Evolutionary conservation across 2,888 invertebrate genomes (phyloP).

Genomic region (Ophion ellenae): DNA sequence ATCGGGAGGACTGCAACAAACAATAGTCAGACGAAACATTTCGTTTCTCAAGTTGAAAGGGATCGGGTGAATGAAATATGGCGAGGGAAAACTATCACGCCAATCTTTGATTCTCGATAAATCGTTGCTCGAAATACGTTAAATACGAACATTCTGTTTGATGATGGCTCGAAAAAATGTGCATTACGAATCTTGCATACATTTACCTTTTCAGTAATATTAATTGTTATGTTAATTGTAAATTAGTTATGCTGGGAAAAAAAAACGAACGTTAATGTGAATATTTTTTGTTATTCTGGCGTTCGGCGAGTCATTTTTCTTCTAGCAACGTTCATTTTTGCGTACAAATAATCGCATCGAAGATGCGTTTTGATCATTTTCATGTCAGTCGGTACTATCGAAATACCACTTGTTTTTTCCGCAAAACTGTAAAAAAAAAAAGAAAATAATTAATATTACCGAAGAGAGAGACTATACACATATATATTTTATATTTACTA

Average conservation of each 20-base stretch:
- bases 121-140: not conserved
- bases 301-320: not conserved
- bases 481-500: conserved; percentile 60
- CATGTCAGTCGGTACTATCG: not conserved
- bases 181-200: not conserved
- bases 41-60: conserved; percentile 1
- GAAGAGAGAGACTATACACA: conserved; percentile 37
- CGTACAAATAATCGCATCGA: not conserved
- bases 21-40: conserved; percentile 4
- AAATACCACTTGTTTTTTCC: conserved; percentile 39
- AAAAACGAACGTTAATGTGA: not conserved
- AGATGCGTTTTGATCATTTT: conserved; percentile 1
- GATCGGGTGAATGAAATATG: not conserved
- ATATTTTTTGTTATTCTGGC: not conserved
- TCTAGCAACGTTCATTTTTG: not conserved
- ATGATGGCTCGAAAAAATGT: not conserved
- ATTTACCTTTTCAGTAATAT: not conserved
- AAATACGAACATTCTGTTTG: not conserved
- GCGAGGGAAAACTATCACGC: not conserved
- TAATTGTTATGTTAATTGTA: not conserved
- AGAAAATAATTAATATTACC: conserved; percentile 26
- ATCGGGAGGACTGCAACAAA: conserved; percentile 19
- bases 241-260: not conserved
- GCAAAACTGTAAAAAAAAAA: conserved; percentile 31
- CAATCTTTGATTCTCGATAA: not conserved